Evolutionary conservation across 1,140 invertebrate genomes (phyloP).

Genomic region (Rhagoletis zephyria): DNA sequence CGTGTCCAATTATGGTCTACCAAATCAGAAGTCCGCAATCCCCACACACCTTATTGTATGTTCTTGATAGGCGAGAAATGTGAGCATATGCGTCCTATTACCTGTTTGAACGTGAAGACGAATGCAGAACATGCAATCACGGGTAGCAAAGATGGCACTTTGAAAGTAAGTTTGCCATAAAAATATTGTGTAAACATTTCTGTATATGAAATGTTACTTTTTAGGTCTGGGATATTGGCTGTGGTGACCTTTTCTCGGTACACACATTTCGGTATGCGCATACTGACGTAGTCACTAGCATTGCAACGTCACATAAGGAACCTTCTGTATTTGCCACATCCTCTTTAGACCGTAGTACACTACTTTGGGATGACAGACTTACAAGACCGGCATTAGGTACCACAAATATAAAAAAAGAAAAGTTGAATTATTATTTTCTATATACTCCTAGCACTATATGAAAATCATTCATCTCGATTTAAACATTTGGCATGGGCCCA

Average conservation of each 20-base stretch:
- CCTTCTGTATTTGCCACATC: constrained; percentile 56
- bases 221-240: constrained; percentile 58
- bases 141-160: constrained; percentile 53
- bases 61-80: constrained; percentile 57
- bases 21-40: constrained; percentile 54
- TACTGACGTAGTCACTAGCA: constrained; percentile 55
- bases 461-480: constrained; percentile 53
- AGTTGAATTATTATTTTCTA: too few relatives aligned
- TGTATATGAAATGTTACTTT: not conserved
- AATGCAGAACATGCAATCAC: constrained; percentile 55
- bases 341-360: constrained; percentile 54
- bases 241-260: constrained; percentile 55
- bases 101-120: constrained; percentile 9
- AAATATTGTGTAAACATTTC: not conserved
- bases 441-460: constrained; percentile 52
- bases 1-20: constrained; percentile 58
- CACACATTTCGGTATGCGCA: constrained; percentile 57
- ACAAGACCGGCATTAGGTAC: constrained; percentile 57
- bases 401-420: not conserved
- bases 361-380: constrained; percentile 58
- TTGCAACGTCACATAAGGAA: constrained; percentile 22
- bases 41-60: constrained; percentile 57
- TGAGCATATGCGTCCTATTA: constrained; percentile 56
- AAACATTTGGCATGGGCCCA: constrained; percentile 51
- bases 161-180: constrained; percentile 53